Percentiles rank a stretch among this genome's conserved stretches.
phyloP scores from a whole-genome alignment of 2,797 vertebrate genomes.

The Hemibagrus guttatus region DNA sequence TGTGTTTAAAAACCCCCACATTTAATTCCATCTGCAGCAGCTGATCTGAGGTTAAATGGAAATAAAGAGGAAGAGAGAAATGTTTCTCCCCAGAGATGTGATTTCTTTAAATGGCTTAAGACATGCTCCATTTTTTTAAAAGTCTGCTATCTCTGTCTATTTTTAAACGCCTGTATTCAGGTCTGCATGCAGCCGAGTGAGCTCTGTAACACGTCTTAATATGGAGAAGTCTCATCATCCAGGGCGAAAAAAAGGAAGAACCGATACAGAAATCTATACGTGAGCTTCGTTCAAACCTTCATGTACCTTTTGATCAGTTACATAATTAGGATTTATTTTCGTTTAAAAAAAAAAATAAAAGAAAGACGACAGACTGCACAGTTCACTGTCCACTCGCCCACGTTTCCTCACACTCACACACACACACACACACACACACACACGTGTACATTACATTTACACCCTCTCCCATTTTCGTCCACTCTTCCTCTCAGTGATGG shows the following conservation, averaged over 20 bases:
- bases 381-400: neutral
- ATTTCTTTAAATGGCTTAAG: neutral
- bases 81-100: neutral
- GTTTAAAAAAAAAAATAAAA: neutral
- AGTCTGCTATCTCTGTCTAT: neutral
- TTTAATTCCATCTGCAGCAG: neutral
- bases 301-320: neutral
- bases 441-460: neutral
- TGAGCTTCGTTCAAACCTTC: neutral
- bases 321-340: neutral
- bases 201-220: neutral
- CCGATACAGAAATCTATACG: neutral
- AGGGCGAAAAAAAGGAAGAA: neutral
- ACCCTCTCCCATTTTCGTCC: conserved; percentile 35
- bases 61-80: neutral
- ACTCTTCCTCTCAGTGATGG: conserved; percentile 14
- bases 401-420: neutral
- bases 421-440: neutral
- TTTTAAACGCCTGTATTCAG: conserved; percentile 14
- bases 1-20: neutral
- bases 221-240: neutral
- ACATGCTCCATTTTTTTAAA: neutral
- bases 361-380: neutral
- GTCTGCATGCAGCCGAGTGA: neutral
- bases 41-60: neutral